Evolutionary conservation across 2,888 invertebrate genomes (phyloP), one percentile per base, ranked within the genome.

Genomic region (Petrolisthes cinctipes): DNA sequence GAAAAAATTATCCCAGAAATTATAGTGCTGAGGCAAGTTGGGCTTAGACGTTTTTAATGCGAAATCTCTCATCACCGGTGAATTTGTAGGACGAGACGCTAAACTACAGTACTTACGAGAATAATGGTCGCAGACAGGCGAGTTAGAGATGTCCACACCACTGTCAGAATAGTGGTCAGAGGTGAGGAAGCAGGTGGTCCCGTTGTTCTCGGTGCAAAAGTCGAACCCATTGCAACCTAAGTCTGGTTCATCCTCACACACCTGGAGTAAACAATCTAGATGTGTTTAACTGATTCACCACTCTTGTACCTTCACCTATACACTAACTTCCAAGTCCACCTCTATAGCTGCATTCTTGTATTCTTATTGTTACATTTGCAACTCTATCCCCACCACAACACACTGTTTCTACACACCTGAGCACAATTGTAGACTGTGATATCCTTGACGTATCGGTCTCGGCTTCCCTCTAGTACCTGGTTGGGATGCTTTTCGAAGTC

Each of bases 101-200:
- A 37, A 37, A 37, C 37, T 37, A 37, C 37, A 37, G 37, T 37
- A 37, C 37, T 83, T 61, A 89, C 89, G 61, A n/a, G 85, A 85
- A 66, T 89, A 89, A 53, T 89, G 89, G 54, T 83, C 83, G 54
- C 89, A 89, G 53, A 73, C 61, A 66, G 82, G 82, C 23, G 82
- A 82, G 83, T 85, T 78, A 7, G 71, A 68, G 79, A 89, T 85
- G 20, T 79, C 53, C 4, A 83, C 61, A 5, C 89, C 89, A 0
- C 68, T 61, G 54, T 82, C 89, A 4, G 89, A 86, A 66, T 89
- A 89, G 83, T 86, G 85, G 53, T 57, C 80, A n/a, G 82, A 78
- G 17, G 89, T 89, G 75, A 89, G 80, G 85, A 85, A 89, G 73
- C 89, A 89, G 79, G 83, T 89, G n/a, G 66, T 68, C 78, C 73